Evolutionary conservation across 2,888 invertebrate genomes (phyloP).

Genomic region (Teleogryllus oceanicus): DNA sequence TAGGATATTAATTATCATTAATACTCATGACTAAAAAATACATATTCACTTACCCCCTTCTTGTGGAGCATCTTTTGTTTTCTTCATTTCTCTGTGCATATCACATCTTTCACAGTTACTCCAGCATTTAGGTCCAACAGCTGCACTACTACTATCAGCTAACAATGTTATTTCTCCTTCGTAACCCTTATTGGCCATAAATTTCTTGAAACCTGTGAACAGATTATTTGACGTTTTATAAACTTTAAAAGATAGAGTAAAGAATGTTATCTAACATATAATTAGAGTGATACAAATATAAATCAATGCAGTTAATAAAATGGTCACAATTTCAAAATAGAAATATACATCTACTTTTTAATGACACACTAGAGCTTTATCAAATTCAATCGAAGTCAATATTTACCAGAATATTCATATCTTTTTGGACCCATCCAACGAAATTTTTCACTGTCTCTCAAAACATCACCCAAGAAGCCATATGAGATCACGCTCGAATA

Average conservation of each 20-base stretch:
- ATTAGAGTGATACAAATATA: neutral
- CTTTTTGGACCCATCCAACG: slow-evolving; percentile 83
- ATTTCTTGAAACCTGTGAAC: slow-evolving; percentile 57
- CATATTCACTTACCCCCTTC: too few species aligned
- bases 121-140: slow-evolving; percentile 50
- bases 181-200: slow-evolving; percentile 61
- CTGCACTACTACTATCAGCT: slow-evolving; percentile 49
- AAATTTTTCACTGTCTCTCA: slow-evolving; percentile 73
- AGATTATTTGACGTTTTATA: slow-evolving; percentile 5
- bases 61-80: slow-evolving; percentile 31
- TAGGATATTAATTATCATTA: too few species aligned
- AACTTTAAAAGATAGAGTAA: neutral
- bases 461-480: slow-evolving; percentile 80
- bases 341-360: neutral
- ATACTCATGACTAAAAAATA: too few species aligned
- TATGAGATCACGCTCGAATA: slow-evolving; percentile 77
- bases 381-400: neutral
- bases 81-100: slow-evolving; percentile 30
- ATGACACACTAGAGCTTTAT: neutral
- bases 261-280: neutral
- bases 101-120: slow-evolving; percentile 52
- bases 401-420: slow-evolving; percentile 71
- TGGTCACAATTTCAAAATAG: neutral
- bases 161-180: slow-evolving; percentile 60
- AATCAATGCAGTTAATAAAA: neutral